These are phyloP conservation scores for Psettodes erumei DNA, from an alignment of 2,113 vertebrate genomes.

Conservation along the genomic window DNA sequence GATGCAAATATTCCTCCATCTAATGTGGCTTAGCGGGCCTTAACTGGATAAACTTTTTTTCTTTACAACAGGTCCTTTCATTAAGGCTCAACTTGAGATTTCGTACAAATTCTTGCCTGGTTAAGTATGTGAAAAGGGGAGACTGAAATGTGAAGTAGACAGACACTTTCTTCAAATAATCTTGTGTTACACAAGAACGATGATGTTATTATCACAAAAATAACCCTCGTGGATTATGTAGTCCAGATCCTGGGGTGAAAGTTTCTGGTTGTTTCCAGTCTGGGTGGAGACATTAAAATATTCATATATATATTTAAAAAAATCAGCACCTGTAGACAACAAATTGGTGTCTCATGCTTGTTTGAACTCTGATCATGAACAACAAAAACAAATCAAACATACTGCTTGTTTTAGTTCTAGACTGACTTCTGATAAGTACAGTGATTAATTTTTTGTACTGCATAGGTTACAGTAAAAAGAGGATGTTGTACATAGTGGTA, in stretches of 20 bases:
- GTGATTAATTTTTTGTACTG: slow-evolving; percentile 39
- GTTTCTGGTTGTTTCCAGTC: slow-evolving; percentile 32
- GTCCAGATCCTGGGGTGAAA: slow-evolving; percentile 26
- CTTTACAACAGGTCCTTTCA: not conserved
- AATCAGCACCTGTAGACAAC: slow-evolving; percentile 15
- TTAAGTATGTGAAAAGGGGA: slow-evolving; percentile 3
- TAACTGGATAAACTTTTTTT: slow-evolving; percentile 2
- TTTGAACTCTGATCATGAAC: slow-evolving; percentile 36
- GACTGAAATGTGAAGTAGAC: slow-evolving; percentile 20
- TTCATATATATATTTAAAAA: not conserved
- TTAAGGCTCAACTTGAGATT: slow-evolving; percentile 8
- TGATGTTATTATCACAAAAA: not conserved
- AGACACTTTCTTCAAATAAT: not conserved
- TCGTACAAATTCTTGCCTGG: slow-evolving; percentile 11
- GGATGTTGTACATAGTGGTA: slow-evolving; percentile 63
- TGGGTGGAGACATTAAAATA: not conserved
- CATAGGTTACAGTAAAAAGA: slow-evolving; percentile 47
- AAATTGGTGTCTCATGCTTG: slow-evolving; percentile 20
- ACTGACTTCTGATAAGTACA: slow-evolving; percentile 40
- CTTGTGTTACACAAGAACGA: not conserved
- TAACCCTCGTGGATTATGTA: not conserved
- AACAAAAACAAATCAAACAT: slow-evolving; percentile 36
- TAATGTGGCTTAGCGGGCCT: slow-evolving; percentile 1
- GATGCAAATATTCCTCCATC: not conserved
- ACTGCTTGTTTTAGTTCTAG: slow-evolving; percentile 56